Base-by-base conservation (phyloP, 2,888 invertebrate species). In the Brenthis ino region DNA sequence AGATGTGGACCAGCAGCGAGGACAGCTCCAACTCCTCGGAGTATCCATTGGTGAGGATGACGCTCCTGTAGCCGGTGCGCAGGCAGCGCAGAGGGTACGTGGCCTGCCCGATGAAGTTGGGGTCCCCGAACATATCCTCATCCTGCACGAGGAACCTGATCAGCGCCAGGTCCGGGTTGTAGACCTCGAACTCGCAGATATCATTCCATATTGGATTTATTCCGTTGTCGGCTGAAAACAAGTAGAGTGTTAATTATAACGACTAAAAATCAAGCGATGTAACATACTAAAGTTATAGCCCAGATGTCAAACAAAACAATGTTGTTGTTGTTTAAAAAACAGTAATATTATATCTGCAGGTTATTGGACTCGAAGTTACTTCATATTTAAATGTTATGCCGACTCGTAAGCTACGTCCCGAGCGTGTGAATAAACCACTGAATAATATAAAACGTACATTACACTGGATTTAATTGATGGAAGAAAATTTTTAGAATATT, bases 91-190 rank as follows among this genome's bases (percentile, higher is more conserved):
- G 94, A 0, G 99, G 98, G 91, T 96, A 98, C 13, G 98, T 97
- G 54, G 98, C 98, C 91, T 99, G 99, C 0, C 99, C 99, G 72
- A 99, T 96, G 86, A 99, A 98, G 92, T 98, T 98, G 13, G 96
- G 97, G 80, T 99, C 99, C 0, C 98, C 98, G 89, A 99, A 99
- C 93, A 98, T 97, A 84, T 99, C 99, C 86, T 98, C 99, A 86
- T 98, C 98, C 87, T 98, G 96, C 0, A 98, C 97, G 54, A 96
- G 94, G 86, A 99, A 98, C 51, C 98, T 94, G 60, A 98, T 88
- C 60, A 99, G 87, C 0, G 98, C 97, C 81, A 98, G 94, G 65
- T 97, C 94, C 0, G 98, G 97, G 91, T 96, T 97, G 14, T 91
- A 88, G 13, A 99, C 94, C 53, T 95, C 95, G 84, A 98, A 98